Percentiles rank a stretch among this genome's conserved stretches.
These are phyloP conservation scores for Pomatostomus ruficeps DNA, from an alignment of 2,113 vertebrate genomes.

Conservation along the genomic window DNA sequence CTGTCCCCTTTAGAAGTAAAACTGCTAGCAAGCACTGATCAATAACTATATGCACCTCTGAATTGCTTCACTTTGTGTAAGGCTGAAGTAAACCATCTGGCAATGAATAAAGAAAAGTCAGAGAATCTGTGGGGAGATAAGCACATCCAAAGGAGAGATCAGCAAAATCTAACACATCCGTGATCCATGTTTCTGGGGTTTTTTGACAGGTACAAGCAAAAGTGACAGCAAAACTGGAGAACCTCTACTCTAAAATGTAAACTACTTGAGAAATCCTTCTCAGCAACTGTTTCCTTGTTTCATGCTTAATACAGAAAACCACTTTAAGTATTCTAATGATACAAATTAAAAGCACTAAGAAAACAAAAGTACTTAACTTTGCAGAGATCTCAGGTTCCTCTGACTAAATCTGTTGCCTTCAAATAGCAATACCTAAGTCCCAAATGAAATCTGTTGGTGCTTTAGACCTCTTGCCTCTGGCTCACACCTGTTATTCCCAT, in stretches of 20 bases:
- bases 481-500: neutral
- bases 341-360: neutral
- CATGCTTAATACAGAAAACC: neutral
- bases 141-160: neutral
- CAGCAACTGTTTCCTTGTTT: neutral
- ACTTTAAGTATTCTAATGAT: neutral
- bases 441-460: neutral
- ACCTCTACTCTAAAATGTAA: neutral
- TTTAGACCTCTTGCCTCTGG: neutral
- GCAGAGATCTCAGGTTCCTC: neutral
- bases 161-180: neutral
- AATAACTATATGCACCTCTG: neutral
- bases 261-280: neutral
- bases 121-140: neutral
- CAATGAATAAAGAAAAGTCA: neutral
- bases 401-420: neutral
- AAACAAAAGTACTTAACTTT: neutral
- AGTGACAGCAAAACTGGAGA: neutral
- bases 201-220: neutral
- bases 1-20: neutral
- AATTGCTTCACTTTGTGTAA: neutral
- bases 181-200: accelerated
- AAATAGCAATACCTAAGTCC: neutral
- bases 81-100: neutral
- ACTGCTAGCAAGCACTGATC: neutral